These are phyloP conservation scores for Mantis religiosa DNA, from an alignment of 2,888 invertebrate genomes.

Conservation along the genomic window DNA sequence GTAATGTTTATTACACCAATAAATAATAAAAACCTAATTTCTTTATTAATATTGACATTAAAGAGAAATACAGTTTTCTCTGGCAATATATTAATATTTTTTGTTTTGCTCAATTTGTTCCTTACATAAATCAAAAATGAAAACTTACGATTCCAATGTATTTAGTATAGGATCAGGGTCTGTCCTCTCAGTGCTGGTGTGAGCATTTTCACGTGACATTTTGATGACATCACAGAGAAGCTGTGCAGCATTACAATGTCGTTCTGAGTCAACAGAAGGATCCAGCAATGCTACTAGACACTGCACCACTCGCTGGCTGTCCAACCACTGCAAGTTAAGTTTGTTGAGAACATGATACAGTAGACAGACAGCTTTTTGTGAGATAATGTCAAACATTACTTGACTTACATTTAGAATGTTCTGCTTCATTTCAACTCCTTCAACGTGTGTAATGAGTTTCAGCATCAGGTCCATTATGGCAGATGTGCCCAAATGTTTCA, in stretches of 20 bases:
- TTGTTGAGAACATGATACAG: too few species aligned
- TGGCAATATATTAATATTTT: too few species aligned
- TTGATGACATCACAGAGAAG: slow-evolving; percentile 82
- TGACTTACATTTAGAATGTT: slow-evolving; percentile 64
- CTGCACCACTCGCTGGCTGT: slow-evolving; percentile 81
- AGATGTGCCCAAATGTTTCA: slow-evolving; percentile 88
- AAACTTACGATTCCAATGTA: slow-evolving; percentile 67
- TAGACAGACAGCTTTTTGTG: not conserved
- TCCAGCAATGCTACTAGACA: slow-evolving; percentile 65
- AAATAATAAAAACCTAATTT: too few species aligned
- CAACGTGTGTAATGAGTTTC: slow-evolving; percentile 79
- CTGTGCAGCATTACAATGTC: slow-evolving; percentile 83
- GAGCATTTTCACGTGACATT: slow-evolving; percentile 57
- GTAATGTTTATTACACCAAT: too few species aligned
- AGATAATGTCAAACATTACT: not conserved
- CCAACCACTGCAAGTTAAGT: slow-evolving; percentile 70
- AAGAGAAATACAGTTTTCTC: too few species aligned
- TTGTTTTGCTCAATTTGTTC: too few species aligned
- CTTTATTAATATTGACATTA: too few species aligned
- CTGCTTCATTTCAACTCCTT: slow-evolving; percentile 66
- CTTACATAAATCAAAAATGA: too few species aligned
- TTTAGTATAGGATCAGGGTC: slow-evolving; percentile 69
- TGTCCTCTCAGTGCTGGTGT: slow-evolving; percentile 53
- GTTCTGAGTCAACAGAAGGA: slow-evolving; percentile 64
- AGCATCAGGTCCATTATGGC: slow-evolving; percentile 90